These are phyloP conservation scores for Tinea semifulvella DNA, from an alignment of 2,888 invertebrate genomes.

Conservation along the genomic window DNA sequence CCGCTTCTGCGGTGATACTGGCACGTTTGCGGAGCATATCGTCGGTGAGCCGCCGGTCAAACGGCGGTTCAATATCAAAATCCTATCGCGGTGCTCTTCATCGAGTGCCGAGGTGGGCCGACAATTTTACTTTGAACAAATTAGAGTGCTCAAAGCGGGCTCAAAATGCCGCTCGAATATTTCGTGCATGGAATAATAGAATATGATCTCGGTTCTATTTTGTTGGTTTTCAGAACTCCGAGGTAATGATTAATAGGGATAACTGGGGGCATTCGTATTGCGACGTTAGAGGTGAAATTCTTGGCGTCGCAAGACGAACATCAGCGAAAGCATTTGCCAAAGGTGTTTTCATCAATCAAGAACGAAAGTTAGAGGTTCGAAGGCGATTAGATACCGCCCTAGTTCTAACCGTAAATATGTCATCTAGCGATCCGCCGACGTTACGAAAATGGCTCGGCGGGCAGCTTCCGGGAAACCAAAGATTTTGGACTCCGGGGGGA, in stretches of 20 bases:
- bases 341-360: slow-evolving; percentile 74
- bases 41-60: slow-evolving; percentile 32
- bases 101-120: slow-evolving; percentile 35
- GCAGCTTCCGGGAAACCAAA: slow-evolving; percentile 69
- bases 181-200: slow-evolving; percentile 72
- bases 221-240: slow-evolving; percentile 68
- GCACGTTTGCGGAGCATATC: slow-evolving; percentile 33
- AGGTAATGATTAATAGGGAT: slow-evolving; percentile 71
- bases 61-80: slow-evolving; percentile 30
- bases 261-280: slow-evolving; percentile 72
- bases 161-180: slow-evolving; percentile 47
- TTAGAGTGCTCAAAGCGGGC: slow-evolving; percentile 73
- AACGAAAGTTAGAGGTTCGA: slow-evolving; percentile 74
- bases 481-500: slow-evolving; percentile 70
- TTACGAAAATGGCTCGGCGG: slow-evolving; percentile 66
- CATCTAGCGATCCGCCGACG: slow-evolving; percentile 68
- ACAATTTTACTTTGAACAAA: slow-evolving; percentile 73
- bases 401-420: slow-evolving; percentile 73
- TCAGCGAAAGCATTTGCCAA: slow-evolving; percentile 75
- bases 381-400: slow-evolving; percentile 75
- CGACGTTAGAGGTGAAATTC: slow-evolving; percentile 73
- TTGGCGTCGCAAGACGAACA: slow-evolving; percentile 68
- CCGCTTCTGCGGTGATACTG: slow-evolving; percentile 40
- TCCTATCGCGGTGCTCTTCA: slow-evolving; percentile 30
- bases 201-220: slow-evolving; percentile 71